Base-by-base conservation (phyloP, 2,113 vertebrate species). In the Pseudopodoces humilis region DNA sequence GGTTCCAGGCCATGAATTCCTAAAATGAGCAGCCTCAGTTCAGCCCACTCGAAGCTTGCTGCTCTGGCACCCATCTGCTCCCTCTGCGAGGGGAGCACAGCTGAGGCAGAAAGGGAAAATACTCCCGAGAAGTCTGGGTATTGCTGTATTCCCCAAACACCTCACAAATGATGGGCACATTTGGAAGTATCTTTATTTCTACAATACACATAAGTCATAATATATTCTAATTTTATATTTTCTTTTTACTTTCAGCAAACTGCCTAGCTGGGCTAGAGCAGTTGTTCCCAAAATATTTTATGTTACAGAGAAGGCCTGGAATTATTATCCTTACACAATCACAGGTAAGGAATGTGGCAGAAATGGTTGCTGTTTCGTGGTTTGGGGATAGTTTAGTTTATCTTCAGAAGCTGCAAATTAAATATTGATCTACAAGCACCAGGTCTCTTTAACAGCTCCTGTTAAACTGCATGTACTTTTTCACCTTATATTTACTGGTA, bases 211-310 rank as follows among this genome's bases (percentile, higher is more conserved):
- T 19, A 53, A 50, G 5, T 58, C 37, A 14, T 18, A 50, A 65
- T 10, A 27, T 44, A 55, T 37, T 63, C 60, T 94, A 64, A 95
- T 86, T n/a, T 33, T 53, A 0, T 44, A 3, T 86, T 86, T 83
- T 90, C 47, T 95, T 52, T 97, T 88, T 96, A 28, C 94, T 97
- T 97, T 58, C 98, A 99, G 99, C 98, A 99, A 99, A 96, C 97
- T 99, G 82, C 99, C 99, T 69, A 99, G 98, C 96, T 99, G 99
- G 99, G 99, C 99, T 88, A 98, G 99, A 97, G 99, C 99, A 77
- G 99, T 99, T 80, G 99, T 99, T 94, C 99, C 99, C 59, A 99
- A 99, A 97, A 99, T 99, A 97, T 99, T 99, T 98, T 99, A 99
- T 9, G 98, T 99, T 87, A 99, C 99, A 11, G 99, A 99, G 97